Evolutionary conservation across 1,140 invertebrate genomes (phyloP), one percentile per base, ranked within the genome.

Genomic region (Pinna nobilis): DNA sequence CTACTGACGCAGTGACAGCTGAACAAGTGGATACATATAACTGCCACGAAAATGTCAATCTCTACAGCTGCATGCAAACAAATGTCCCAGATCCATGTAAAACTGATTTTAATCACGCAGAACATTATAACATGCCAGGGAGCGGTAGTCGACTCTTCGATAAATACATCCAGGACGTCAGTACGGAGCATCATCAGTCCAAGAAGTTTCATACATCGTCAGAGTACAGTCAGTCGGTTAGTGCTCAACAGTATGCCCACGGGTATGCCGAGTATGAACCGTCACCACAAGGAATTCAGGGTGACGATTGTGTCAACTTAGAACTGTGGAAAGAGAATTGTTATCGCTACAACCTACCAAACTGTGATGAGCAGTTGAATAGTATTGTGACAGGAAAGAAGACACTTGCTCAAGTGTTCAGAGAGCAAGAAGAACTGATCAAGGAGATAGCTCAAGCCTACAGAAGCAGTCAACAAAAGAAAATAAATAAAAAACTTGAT

Each of bases 1-100:
- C 35, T 11, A 11, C n/a, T 2, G 60, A 53, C 25, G 18, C 15
- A 28, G 41, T 55, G 61, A 18, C 55, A 15, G 72, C 68, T 23
- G 59, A 33, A 15, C 67, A 74, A 35, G 53, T 63, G 1, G 33
- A 55, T 15, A 68, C 70, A 0, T 51, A 60, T 33, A 67, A 67
- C 20, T 76, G 72, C 33, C 57, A 70, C 4, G 61, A 11, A 15
- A 74, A 60, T 1, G 90, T 94, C 1, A 94, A 91, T 85, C 84
- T 94, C 1, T 92, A 92, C 73, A 92, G 93, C 2, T 91, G 91
- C 0, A 94, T 94, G 93, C 93, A 94, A 82, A 94, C 90, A 33
- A 94, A 93, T 87, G 93, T 94, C 0, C 93, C 93, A 0, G 90
- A 91, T 60, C 93, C 93, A 4, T 74, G 37, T 44, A 37, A 33